These are phyloP conservation scores for Lumbricus terrestris DNA, from an alignment of 2,888 invertebrate species.

Conservation along the genomic window DNA sequence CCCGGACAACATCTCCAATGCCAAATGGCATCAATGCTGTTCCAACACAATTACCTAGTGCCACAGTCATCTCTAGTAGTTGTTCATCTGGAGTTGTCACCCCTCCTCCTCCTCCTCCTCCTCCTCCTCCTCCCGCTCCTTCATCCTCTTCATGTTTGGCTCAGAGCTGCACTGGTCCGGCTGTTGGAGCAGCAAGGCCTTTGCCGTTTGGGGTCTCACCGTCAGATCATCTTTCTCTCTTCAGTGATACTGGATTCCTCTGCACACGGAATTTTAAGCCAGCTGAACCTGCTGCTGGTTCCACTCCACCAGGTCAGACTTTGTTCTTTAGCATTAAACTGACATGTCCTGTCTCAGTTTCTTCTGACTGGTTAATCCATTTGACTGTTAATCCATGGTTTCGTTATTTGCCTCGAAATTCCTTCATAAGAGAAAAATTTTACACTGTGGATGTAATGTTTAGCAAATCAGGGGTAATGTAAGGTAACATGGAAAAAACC, in stretches of 20 bases:
- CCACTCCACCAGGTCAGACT: neutral
- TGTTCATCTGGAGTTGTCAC: neutral
- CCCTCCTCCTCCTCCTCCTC: neutral
- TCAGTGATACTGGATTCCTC: slow-evolving; percentile 33
- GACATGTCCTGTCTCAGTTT: neutral
- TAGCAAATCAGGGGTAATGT: neutral
- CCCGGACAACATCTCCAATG: neutral
- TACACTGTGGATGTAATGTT: neutral
- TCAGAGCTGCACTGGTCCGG: neutral
- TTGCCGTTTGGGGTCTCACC: slow-evolving; percentile 11
- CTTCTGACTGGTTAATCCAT: neutral
- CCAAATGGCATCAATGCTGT: slow-evolving; percentile 8
- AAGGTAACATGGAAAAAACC: too few species aligned
- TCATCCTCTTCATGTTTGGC: neutral
- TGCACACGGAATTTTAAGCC: slow-evolving; percentile 28
- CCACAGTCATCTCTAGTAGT: neutral
- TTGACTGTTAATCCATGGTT: too few species aligned
- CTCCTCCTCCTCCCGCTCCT: too few species aligned
- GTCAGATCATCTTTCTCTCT: slow-evolving; percentile 35
- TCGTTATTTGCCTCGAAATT: neutral
- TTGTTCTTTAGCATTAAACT: neutral
- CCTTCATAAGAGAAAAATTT: neutral
- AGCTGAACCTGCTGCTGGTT: neutral
- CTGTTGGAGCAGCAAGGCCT: neutral
- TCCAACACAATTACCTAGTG: slow-evolving; percentile 8